Conservation (phyloP, 2,888 invertebrate genomes). For the Cheilosia impressa region DNA sequence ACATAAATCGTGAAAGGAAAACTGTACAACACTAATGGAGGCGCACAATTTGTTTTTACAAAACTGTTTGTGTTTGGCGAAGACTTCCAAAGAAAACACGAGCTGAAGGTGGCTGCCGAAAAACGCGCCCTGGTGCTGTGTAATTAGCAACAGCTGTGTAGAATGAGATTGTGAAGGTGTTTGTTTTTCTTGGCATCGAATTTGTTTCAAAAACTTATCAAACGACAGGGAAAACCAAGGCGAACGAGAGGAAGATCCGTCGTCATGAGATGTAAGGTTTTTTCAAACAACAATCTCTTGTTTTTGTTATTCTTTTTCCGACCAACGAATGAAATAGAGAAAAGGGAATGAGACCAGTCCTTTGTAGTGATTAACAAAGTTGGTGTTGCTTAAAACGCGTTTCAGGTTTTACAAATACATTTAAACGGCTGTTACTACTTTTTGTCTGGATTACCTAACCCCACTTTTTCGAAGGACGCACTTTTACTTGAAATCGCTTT, state of each 20-base stretch:
- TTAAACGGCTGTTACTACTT: too few species aligned
- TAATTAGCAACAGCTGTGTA: constrained; percentile 63
- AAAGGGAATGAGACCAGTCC: too few species aligned
- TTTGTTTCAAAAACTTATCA: constrained; percentile 29
- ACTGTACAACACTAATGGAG: constrained; percentile 7
- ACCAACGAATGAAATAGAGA: too few species aligned
- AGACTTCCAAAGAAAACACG: constrained; percentile 60
- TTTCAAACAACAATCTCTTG: too few species aligned
- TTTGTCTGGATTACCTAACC: too few species aligned
- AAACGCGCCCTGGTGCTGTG: constrained; percentile 7
- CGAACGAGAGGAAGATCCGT: constrained; percentile 4
- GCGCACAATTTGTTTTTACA: constrained; percentile 10
- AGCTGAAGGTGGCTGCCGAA: constrained; percentile 10
- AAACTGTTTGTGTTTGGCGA: constrained; percentile 25
- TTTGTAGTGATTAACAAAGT: too few species aligned
- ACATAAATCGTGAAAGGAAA: constrained; percentile 27
- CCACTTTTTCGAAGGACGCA: too few species aligned
- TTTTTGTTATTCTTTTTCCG: too few species aligned
- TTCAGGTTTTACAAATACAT: too few species aligned
- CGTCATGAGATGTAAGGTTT: too few species aligned
- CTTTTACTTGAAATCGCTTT: too few species aligned
- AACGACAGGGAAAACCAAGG: constrained; percentile 4
- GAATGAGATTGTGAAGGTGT: constrained; percentile 13
- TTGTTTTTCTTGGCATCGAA: constrained; percentile 49
- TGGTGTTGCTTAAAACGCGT: too few species aligned